A percentile compares a stretch with the other conserved stretches of the same genome.
Evolutionary conservation across 2,888 invertebrate species (phyloP).

Genomic region (Gandaritis pyraliata): DNA sequence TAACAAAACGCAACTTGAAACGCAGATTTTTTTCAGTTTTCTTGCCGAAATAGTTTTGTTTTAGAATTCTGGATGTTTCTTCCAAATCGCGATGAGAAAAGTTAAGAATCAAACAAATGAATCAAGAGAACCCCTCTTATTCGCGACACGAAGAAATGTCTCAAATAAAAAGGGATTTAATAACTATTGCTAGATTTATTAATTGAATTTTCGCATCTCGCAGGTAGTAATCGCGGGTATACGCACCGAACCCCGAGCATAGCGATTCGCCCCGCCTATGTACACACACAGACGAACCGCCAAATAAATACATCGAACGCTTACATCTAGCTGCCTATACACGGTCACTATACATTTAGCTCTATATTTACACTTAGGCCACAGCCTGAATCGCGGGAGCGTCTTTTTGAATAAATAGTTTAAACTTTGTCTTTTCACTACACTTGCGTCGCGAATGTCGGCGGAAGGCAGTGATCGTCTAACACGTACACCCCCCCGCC

Average conservation of each 20-base stretch:
- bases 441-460: conserved; percentile 91
- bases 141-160: no score
- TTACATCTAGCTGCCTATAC: conserved; percentile 82
- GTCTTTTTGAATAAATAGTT: conserved; percentile 77
- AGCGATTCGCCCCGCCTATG: conserved; percentile 72
- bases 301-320: conserved; percentile 81
- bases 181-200: background rate
- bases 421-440: conserved; percentile 80
- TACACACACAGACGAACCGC: conserved; percentile 77
- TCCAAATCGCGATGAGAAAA: no score
- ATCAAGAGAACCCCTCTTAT: no score
- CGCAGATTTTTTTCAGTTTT: no score
- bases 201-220: conserved; percentile 9
- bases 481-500: conserved; percentile 89
- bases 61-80: no score
- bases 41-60: no score
- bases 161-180: no score
- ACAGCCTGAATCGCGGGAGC: conserved; percentile 81
- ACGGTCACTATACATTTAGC: conserved; percentile 81
- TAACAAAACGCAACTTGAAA: no score
- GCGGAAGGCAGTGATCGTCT: conserved; percentile 90
- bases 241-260: conserved; percentile 32
- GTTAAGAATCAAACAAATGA: no score
- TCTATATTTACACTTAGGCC: conserved; percentile 82
- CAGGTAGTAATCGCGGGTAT: conserved; percentile 26